Evolutionary conservation across 2,888 invertebrate species (phyloP).

Genomic region (Anodontia alba): DNA sequence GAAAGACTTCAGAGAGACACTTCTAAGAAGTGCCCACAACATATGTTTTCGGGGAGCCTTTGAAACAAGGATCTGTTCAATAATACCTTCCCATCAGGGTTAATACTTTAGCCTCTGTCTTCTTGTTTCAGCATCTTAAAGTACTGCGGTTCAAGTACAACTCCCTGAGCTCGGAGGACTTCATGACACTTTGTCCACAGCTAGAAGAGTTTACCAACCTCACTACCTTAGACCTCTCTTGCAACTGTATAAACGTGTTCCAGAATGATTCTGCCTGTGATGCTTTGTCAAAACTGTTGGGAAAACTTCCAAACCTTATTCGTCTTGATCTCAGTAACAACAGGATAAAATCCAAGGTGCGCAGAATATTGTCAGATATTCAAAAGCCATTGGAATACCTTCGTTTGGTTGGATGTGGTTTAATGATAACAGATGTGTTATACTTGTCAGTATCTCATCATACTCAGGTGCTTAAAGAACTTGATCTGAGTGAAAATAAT

Average conservation of each 20-base stretch:
- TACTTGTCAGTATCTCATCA: slow-evolving; percentile 77
- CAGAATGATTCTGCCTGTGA: slow-evolving; percentile 67
- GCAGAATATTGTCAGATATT: slow-evolving; percentile 67
- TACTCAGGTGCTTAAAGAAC: slow-evolving; percentile 66
- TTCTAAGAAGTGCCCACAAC: no score
- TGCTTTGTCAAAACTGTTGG: slow-evolving; percentile 65
- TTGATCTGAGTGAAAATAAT: slow-evolving; percentile 81
- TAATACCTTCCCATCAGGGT: no score
- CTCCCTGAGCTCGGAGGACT: slow-evolving; percentile 74
- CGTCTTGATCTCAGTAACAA: slow-evolving; percentile 82
- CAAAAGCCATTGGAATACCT: slow-evolving; percentile 74
- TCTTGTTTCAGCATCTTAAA: slow-evolving; percentile 73
- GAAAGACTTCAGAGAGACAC: no score
- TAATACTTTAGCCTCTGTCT: no score
- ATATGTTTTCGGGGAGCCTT: no score
- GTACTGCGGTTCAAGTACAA: slow-evolving; percentile 81
- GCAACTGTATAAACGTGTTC: slow-evolving; percentile 77
- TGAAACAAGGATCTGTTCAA: no score
- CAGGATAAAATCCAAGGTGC: slow-evolving; percentile 74
- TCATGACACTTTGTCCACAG: slow-evolving; percentile 73
- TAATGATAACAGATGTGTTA: slow-evolving; percentile 73
- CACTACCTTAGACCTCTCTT: slow-evolving; percentile 81
- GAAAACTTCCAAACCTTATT: slow-evolving; percentile 65
- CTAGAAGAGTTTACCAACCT: slow-evolving; percentile 73
- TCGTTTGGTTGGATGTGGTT: slow-evolving; percentile 76